A percentile compares a stretch with the other conserved stretches of the same genome.
Evolutionary conservation across 2,113 vertebrate species (phyloP).

Genomic region (Siniperca chuatsi): DNA sequence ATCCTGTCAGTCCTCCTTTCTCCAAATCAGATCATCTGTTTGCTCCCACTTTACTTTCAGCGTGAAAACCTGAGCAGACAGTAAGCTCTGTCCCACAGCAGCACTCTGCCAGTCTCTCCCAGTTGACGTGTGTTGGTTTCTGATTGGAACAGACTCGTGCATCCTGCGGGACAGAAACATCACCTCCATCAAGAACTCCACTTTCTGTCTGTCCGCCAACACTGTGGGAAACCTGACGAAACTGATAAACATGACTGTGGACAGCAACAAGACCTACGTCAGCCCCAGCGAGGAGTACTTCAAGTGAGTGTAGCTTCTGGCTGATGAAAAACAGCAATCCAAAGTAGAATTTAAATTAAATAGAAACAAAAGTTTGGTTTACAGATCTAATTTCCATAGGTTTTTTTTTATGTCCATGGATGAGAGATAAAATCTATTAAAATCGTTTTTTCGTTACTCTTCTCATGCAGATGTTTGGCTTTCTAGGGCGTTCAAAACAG

Average conservation of each 20-base stretch:
- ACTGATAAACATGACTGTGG: slow-evolving; percentile 89
- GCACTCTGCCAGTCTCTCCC: slow-evolving; percentile 33
- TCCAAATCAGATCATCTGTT: slow-evolving; percentile 28
- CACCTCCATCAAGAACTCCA: slow-evolving; percentile 93
- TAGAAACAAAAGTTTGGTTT: not conserved
- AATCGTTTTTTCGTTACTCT: not conserved
- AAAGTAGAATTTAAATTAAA: not conserved
- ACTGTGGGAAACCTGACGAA: slow-evolving; percentile 89
- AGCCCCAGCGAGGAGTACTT: slow-evolving; percentile 99
- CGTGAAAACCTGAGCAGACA: slow-evolving; percentile 19
- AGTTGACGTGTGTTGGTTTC: slow-evolving; percentile 67
- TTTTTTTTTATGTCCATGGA: not conserved
- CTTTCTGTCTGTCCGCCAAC: slow-evolving; percentile 94
- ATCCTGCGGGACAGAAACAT: slow-evolving; percentile 90
- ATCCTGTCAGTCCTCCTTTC: slow-evolving; percentile 10
- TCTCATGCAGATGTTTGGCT: not conserved
- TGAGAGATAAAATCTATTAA: not conserved
- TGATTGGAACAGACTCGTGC: slow-evolving; percentile 89
- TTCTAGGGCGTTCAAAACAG: not conserved
- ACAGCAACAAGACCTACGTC: slow-evolving; percentile 92
- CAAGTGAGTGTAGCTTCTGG: slow-evolving; percentile 88
- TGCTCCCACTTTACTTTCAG: not conserved
- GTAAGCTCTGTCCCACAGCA: slow-evolving; percentile 36
- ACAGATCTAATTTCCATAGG: not conserved
- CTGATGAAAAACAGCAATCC: not conserved